phyloP scores from a whole-genome alignment of 1,140 invertebrate genomes.

The Monochamus saltuarius region DNA sequence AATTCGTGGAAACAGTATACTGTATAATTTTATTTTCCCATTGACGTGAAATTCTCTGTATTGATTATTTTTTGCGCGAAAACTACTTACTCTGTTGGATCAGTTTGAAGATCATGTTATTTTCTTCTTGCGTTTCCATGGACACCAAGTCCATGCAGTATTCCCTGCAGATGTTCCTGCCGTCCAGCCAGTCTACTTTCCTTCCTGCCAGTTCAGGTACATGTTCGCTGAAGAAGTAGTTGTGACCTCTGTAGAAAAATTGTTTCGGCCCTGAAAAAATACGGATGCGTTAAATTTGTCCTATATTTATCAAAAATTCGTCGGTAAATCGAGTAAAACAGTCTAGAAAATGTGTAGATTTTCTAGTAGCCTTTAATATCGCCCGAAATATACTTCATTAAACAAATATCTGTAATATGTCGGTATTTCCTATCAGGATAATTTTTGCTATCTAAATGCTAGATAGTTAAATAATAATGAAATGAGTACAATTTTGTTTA shows the following conservation, averaged over 20 bases:
- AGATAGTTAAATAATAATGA: no score
- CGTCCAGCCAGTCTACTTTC: slow-evolving; percentile 87
- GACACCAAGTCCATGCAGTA: slow-evolving; percentile 92
- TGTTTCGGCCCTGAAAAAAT: slow-evolving; percentile 78
- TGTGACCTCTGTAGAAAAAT: slow-evolving; percentile 81
- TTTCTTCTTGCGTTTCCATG: slow-evolving; percentile 85
- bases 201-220: slow-evolving; percentile 73
- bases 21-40: no score
- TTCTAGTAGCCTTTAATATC: no score
- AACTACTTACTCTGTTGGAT: slow-evolving; percentile 75
- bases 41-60: no score
- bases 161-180: slow-evolving; percentile 84
- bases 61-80: no score
- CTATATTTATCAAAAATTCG: neutral
- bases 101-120: slow-evolving; percentile 82
- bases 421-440: no score
- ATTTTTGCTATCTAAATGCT: no score
- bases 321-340: neutral
- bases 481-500: no score
- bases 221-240: slow-evolving; percentile 87
- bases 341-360: no score
- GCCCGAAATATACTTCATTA: no score
- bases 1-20: no score
- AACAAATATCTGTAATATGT: no score
- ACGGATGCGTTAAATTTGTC: neutral